Evolutionary conservation across 1,140 invertebrate genomes (phyloP).

Genomic region (Aporrectodea caliginosa): DNA sequence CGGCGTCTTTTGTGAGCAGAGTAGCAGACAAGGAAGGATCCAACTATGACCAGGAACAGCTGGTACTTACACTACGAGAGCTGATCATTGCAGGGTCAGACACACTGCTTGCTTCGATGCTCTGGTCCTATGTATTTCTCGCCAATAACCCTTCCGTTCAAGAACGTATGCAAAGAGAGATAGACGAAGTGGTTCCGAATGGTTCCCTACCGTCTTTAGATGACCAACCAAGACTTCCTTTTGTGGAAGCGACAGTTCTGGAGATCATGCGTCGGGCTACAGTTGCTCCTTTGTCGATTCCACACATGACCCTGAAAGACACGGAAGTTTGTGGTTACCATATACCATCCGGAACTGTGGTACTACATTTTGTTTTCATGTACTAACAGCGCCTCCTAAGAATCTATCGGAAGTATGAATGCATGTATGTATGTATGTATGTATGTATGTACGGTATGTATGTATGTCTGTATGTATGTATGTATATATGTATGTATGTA

Average conservation of each 20-base stretch:
- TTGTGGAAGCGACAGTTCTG: background rate
- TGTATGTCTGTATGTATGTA: no score
- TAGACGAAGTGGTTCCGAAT: background rate
- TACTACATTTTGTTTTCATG: no score
- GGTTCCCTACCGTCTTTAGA: background rate
- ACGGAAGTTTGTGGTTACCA: background rate
- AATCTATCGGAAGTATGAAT: no score
- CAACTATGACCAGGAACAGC: constrained; percentile 1
- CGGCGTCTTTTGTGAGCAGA: background rate
- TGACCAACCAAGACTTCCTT: background rate
- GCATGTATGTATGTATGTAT: no score
- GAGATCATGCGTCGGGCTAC: background rate
- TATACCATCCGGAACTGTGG: background rate
- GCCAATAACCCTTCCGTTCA: background rate
- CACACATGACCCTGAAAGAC: background rate
- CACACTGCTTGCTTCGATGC: background rate
- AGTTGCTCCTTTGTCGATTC: background rate
- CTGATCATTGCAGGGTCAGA: constrained; percentile 8
- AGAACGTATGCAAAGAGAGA: background rate
- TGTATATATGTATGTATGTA: no score
- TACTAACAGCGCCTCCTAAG: no score
- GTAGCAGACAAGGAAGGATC: constrained; percentile 9
- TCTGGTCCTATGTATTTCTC: background rate
- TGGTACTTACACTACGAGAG: background rate
- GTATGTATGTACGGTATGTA: no score